phyloP scores from a whole-genome alignment of 2,888 invertebrate genomes.

The Eristalinus aeneus region DNA sequence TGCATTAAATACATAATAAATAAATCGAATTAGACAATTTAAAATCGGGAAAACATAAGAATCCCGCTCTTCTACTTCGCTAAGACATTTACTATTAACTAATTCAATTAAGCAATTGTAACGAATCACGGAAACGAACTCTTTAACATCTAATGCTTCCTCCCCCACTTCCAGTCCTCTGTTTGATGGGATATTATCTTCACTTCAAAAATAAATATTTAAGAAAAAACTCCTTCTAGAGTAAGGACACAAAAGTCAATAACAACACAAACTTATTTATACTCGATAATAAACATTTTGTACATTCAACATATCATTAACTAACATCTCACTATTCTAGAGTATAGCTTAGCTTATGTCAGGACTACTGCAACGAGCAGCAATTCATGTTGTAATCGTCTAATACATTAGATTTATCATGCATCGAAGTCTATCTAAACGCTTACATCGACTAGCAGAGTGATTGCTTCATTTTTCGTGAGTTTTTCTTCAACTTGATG shows the following conservation, averaged over 20 bases:
- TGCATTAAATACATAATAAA: slow-evolving; percentile 70
- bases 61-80: slow-evolving; percentile 45
- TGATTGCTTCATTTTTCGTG: no score
- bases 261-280: neutral
- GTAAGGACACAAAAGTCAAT: slow-evolving; percentile 9
- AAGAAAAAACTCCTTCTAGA: neutral
- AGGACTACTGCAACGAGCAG: neutral
- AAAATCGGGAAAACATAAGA: neutral
- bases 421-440: slow-evolving; percentile 58
- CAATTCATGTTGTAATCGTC: neutral
- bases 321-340: slow-evolving; percentile 65
- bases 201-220: neutral
- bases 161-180: slow-evolving; percentile 2
- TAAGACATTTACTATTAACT: slow-evolving; percentile 1
- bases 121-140: slow-evolving; percentile 18
- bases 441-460: slow-evolving; percentile 57
- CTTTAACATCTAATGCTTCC: slow-evolving; percentile 44
- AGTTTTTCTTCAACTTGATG: no score
- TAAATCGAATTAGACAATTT: slow-evolving; percentile 48
- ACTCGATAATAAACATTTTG: slow-evolving; percentile 65
- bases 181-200: neutral
- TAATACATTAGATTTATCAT: slow-evolving; percentile 17
- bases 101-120: neutral
- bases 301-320: slow-evolving; percentile 70
- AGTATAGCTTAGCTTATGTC: slow-evolving; percentile 49